Base-by-base conservation (phyloP, 2,797 vertebrate species). In the Sebastolobus alascanus region DNA sequence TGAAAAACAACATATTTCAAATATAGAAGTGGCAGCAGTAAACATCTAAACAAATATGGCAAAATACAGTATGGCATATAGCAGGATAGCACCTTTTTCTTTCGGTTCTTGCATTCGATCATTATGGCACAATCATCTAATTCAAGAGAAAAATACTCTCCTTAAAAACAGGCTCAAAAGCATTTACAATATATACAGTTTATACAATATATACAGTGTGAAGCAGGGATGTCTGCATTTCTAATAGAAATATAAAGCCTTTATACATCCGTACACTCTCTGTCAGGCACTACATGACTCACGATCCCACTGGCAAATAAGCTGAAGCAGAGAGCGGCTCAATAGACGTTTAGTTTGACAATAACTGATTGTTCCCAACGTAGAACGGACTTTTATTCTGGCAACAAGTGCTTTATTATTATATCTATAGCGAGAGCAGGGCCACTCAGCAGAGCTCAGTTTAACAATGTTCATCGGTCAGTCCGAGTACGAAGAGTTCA, bases 181-280 rank as follows among this genome's bases (percentile, higher is more conserved):
- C 82, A 72, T 85, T 69, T 84, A 82, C 75, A 90, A 4, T 56
- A 75, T 82, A 13, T 82, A 88, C 82, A 86, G 16, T 83, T 22
- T 69, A 16, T 79, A 79, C 67, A 84, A 16, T 8, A 72, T 60
- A 38, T 67, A 84, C 75, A 75, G 66, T n/a, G 73, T 63, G 63
- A 50, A 58, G 77, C 69, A 72, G 72, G 14, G 63, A 25, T 37
- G 59, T 77, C 13, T 52, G 66, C 59, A 67, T 75, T 55, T 58
- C 60, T 11, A 16, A 61, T 82, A 82, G 81, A 90, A 83, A 90
- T 85, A 89, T 91, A 90, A 87, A 87, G 84, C 75, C 79, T 80
- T 55, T 46, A 71, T 16, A 74, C 61, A 68, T 54, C 68, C 29
- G 61, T 3, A 65, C 50, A 66, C 63, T 77, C n/a, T 33, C 37